phyloP scores from a whole-genome alignment of 2,113 vertebrate genomes.

The Xiphophorus couchianus region DNA sequence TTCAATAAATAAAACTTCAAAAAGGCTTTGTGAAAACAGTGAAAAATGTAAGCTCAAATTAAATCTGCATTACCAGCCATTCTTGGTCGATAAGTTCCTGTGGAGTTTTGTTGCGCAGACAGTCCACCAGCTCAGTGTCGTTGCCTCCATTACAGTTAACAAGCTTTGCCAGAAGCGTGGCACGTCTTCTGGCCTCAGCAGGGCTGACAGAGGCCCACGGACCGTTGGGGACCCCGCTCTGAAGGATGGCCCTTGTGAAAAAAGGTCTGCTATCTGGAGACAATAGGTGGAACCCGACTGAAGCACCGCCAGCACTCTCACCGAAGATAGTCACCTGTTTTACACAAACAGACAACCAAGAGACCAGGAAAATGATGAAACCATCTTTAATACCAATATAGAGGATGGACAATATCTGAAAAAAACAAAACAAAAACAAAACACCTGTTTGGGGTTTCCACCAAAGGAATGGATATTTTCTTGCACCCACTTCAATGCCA shows the following conservation, averaged over 20 bases:
- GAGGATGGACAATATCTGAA: not conserved
- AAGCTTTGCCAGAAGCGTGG: slow-evolving; percentile 79
- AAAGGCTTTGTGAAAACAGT: not conserved
- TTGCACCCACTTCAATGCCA: slow-evolving; percentile 90
- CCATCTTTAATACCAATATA: fast-evolving
- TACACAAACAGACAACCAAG: not conserved
- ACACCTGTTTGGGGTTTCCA: slow-evolving; percentile 84
- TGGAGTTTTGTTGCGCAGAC: slow-evolving; percentile 81
- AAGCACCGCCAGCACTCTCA: slow-evolving; percentile 90
- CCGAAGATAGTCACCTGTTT: slow-evolving; percentile 89
- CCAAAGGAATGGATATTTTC: slow-evolving; percentile 87
- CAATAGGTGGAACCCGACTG: slow-evolving; percentile 87
- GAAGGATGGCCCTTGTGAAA: slow-evolving; percentile 88
- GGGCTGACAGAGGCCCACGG: slow-evolving; percentile 88
- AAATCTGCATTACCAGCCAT: slow-evolving; percentile 78
- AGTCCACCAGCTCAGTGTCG: slow-evolving; percentile 86
- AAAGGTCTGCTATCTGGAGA: slow-evolving; percentile 83
- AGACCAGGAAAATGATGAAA: not conserved
- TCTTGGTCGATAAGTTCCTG: slow-evolving; percentile 87
- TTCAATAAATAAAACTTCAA: too few relatives aligned
- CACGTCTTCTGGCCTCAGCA: slow-evolving; percentile 85
- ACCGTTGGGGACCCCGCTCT: slow-evolving; percentile 88
- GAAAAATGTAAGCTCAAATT: not conserved
- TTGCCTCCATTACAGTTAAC: slow-evolving; percentile 85
- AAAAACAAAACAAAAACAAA: not conserved